Base-by-base conservation (phyloP, 2,113 vertebrate species). In the Panthera uncia region DNA sequence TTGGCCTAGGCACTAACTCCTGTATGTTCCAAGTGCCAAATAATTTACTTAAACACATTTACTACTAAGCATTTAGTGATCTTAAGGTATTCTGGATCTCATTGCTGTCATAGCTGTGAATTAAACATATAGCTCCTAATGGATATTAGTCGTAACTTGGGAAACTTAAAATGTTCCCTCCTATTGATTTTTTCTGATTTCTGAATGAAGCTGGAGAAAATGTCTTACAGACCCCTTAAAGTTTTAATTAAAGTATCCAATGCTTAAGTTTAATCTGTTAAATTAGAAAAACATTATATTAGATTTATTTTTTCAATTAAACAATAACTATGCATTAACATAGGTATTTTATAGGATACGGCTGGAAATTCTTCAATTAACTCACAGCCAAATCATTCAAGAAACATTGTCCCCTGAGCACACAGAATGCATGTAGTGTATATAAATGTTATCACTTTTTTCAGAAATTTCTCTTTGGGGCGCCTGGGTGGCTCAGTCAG, bases 401-500 rank as follows among this genome's bases (percentile, higher is more conserved):
- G 8, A 81, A 61, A 45, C 29, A 79, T 27, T 82, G 29, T 31
- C 55, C 9, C 52, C 45, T 84, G 23, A 86, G 6, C 18, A 94
- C 36, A 55, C 0, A 52, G 12, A 48, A 89, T 23, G 4, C 8
- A 92, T 57, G 55, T 9, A 94, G 87, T 61, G 27, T 21, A 36
- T 21, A 38, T 13, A 88, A 55, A 81, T 65, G 52, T 45, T 29
- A 76, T 10, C 21, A 55, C 7, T 88, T 79, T 95, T 94, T 82
- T 55, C 73, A 90, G 29, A 95, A 96, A 57, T 94, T 95, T 96
- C 71, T 97, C 81, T 87, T 82, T 84, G 45, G 45, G 45, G 45
- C 7, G 1, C 45, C 45, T 45, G 45, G 45, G 45, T 45, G 45
- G 45, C 45, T 45, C 45, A 45, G 45, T 45, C 45, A 8, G 45